Base-by-base conservation (phyloP, 1,140 invertebrate genomes). In the Lepidurus packardi region DNA sequence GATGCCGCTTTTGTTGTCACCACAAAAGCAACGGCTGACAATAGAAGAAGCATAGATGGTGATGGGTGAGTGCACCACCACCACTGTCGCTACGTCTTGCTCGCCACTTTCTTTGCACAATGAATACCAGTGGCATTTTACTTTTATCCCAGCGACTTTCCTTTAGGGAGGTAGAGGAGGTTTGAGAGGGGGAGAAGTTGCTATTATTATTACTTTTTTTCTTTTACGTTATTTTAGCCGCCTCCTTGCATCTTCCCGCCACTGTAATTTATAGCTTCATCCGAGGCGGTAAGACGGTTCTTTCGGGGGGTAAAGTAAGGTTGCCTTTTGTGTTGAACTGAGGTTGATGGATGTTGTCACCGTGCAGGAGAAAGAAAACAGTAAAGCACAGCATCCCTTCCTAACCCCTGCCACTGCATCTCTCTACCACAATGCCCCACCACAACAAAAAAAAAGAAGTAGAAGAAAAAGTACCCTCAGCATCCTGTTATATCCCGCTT, bases 231-330 rank as follows among this genome's bases (percentile, higher is more conserved):
- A 65, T 65, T 65, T 65, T 65, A 65, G 53, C 53, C 53, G 53
- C 53, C 53, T 65, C 53, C 53, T 65, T 65, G 53, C 53, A 65
- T 65, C 53, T 65, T 65, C 53, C 21, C 53, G 53, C 6, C 53
- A 65, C 53, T 65, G 53, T 65, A 65, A 65, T 65, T 65, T 65
- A 65, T 65, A 65, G 53, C 53, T 65, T 65, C 53, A 65, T 65
- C 21, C 53, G 53, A 65, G 53, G 21, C 53, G 16, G 53, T 65
- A 65, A 65, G 53, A 65, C 53, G 13, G 16, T 65, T 65, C 53
- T 65, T 65, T 65, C 21, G 16, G 8, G 8, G 53, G 21, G 53
- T 7, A 65, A 65, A 65, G 53, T 11, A 65, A 65, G 53, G 53
- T 65, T 65, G 53, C 53, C 53, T 65, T 65, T 65, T 65, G 53